Conservation (phyloP, 1,140 invertebrate species). For the Muscidifurax raptorellus region DNA sequence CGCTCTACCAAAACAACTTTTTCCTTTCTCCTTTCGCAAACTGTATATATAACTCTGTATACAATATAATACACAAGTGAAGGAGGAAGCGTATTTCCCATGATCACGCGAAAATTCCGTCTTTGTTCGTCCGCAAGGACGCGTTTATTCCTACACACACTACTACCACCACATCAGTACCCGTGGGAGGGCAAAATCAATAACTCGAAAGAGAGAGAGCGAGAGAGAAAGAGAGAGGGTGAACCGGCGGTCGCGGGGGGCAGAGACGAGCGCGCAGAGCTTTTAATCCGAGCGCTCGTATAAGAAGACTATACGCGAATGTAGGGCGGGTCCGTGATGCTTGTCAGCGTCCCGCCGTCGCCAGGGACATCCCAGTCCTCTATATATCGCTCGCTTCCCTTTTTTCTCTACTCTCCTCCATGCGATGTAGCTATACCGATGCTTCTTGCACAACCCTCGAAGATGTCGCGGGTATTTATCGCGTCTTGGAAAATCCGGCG, state of each 20-base stretch:
- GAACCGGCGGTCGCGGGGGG: not conserved
- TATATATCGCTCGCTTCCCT: constrained; percentile 14
- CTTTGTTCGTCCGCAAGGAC: constrained; percentile 47
- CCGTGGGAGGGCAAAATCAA: constrained; percentile 52
- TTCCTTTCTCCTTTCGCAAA: not conserved
- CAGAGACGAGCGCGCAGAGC: constrained; percentile 57
- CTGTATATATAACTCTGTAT: not conserved
- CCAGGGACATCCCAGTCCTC: constrained; percentile 56
- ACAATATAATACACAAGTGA: not conserved
- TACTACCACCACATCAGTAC: not conserved
- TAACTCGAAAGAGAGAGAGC: constrained; percentile 46
- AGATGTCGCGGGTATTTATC: not conserved
- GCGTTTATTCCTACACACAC: constrained; percentile 20
- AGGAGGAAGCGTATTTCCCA: constrained; percentile 12
- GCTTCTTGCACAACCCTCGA: not conserved
- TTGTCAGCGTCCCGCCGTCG: constrained; percentile 67
- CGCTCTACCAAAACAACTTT: not conserved
- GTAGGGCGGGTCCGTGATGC: constrained; percentile 56
- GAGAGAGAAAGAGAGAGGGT: not conserved
- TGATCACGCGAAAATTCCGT: constrained; percentile 34
- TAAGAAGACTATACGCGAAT: constrained; percentile 62
- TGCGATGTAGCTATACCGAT: not conserved
- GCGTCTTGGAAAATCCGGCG: not conserved
- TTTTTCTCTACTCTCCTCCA: not conserved
- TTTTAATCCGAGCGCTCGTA: constrained; percentile 67